phyloP scores from a whole-genome alignment of 2,888 invertebrate genomes.

The Eupithecia abbreviata region DNA sequence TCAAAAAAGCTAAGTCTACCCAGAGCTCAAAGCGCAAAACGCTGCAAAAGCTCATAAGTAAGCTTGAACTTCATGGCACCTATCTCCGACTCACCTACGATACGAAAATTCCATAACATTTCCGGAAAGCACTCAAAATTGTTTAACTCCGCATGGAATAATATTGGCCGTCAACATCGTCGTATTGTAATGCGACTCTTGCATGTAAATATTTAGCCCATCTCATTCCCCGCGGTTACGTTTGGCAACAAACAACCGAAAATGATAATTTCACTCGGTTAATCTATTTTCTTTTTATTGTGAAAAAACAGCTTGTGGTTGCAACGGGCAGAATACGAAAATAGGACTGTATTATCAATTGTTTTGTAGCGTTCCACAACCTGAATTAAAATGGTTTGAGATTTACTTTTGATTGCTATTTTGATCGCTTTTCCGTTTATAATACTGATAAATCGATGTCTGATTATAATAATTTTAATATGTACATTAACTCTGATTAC shows the following conservation, averaged over 20 bases:
- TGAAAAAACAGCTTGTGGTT: too few relatives aligned
- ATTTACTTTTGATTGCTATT: not conserved
- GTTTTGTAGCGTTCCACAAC: not conserved
- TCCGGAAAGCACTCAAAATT: slow-evolving; percentile 26
- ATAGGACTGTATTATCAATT: not conserved
- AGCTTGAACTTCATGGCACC: not conserved
- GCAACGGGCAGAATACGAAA: slow-evolving; percentile 8
- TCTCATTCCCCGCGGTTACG: too few relatives aligned
- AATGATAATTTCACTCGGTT: slow-evolving; percentile 33
- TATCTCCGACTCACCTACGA: not conserved
- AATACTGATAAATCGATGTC: not conserved
- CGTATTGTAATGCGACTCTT: slow-evolving; percentile 39
- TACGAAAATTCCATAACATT: not conserved
- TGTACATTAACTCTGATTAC: too few relatives aligned
- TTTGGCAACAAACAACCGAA: slow-evolving; percentile 33
- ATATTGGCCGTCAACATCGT: slow-evolving; percentile 30
- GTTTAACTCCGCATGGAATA: slow-evolving; percentile 31
- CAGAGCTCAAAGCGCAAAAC: too few relatives aligned
- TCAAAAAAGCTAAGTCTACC: too few relatives aligned
- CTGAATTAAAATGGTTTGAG: not conserved
- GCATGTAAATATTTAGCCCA: slow-evolving; percentile 43
- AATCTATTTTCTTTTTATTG: slow-evolving; percentile 11
- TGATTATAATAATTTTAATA: too few relatives aligned
- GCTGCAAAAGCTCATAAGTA: not conserved
- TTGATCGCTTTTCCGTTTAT: not conserved